Conservation (phyloP, 2,888 invertebrate species). For the Lissocephala sabroskyi region DNA sequence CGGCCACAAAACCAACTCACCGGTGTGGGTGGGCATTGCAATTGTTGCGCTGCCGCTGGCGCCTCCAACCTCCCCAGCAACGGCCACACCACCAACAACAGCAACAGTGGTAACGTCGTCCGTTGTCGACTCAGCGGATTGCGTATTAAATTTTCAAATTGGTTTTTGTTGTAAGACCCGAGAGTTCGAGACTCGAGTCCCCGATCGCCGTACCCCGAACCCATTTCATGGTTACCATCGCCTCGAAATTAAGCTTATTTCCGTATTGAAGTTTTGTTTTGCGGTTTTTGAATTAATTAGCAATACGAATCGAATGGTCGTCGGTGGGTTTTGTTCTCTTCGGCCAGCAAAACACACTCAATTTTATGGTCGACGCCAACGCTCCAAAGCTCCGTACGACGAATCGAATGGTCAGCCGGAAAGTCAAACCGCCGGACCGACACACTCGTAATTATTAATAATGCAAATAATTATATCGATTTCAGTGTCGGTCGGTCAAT, state of each 20-base stretch:
- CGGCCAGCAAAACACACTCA: constrained; percentile 38
- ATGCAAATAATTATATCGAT: constrained; percentile 63
- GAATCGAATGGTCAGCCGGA: too few relatives aligned
- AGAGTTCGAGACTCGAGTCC: too few relatives aligned
- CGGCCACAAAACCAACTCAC: too few relatives aligned
- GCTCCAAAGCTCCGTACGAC: too few relatives aligned
- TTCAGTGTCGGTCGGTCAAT: too few relatives aligned
- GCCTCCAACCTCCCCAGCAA: too few relatives aligned
- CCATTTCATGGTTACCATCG: not conserved
- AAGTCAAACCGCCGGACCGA: constrained; percentile 18
- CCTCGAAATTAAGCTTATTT: constrained; percentile 52
- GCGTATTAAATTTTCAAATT: constrained; percentile 60
- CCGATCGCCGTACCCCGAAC: too few relatives aligned
- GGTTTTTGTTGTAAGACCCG: constrained; percentile 34
- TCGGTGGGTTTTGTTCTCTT: constrained; percentile 19
- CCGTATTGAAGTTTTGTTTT: constrained; percentile 55
- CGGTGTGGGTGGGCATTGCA: constrained; percentile 27
- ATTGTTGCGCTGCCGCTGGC: constrained; percentile 53
- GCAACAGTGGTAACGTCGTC: too few relatives aligned
- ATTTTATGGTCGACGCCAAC: constrained; percentile 42
- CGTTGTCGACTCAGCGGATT: constrained; percentile 20
- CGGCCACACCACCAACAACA: too few relatives aligned
- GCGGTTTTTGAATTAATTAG: constrained; percentile 64
- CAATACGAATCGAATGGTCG: constrained; percentile 39
- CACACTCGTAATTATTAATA: constrained; percentile 64